Base-by-base conservation (phyloP, 2,113 vertebrate genomes). In the Archocentrus centrarchus region DNA sequence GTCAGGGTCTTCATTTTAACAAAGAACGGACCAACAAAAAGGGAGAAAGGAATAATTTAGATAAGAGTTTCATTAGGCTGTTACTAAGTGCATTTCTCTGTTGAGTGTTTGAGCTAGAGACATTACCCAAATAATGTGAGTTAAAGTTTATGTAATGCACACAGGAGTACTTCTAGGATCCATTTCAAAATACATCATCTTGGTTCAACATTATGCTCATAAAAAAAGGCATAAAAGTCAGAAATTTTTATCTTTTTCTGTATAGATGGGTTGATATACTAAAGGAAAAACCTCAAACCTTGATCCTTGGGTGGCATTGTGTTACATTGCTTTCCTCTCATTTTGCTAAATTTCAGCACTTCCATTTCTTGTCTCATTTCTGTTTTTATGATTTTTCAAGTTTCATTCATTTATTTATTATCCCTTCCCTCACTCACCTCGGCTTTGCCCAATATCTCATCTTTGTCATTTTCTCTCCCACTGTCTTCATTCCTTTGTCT, bases 401-500 rank as follows among this genome's bases (percentile, higher is more conserved):
- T 88, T 86, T 81, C 3, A 79, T 85, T 80, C 5, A 17, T 82
- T 63, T 44, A 6, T 44, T 50, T 78, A 53, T n/a, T 27, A 18
- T 83, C 30, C 75, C 13, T 82, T 75, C 80, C n/a, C 79, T 75
- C 15, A 39, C 59, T 80, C 32, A 62, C 77, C 81, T 75, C 7
- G 24, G 10, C 76, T 82, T 86, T 7, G 37, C 47, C 83, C 64
- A 41, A 37, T 24, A 14, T 77, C 24, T 79, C 63, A 32, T 77
- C 73, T 83, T 75, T 86, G n/a, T 70, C 77, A 80, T 86, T 85
- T 89, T 64, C 83, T 80, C 66, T 81, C 77, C 73, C 73, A 11
- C 27, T 89, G 15, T 90, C 84, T 82, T 91, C 41, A 59, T 91
- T 83, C 79, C 81, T 80, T 44, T 18, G 7, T 82, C 50, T 20